These are phyloP conservation scores for Halocynthia roretzi DNA, from an alignment of 23 tunicate species.

Conservation along the genomic window DNA sequence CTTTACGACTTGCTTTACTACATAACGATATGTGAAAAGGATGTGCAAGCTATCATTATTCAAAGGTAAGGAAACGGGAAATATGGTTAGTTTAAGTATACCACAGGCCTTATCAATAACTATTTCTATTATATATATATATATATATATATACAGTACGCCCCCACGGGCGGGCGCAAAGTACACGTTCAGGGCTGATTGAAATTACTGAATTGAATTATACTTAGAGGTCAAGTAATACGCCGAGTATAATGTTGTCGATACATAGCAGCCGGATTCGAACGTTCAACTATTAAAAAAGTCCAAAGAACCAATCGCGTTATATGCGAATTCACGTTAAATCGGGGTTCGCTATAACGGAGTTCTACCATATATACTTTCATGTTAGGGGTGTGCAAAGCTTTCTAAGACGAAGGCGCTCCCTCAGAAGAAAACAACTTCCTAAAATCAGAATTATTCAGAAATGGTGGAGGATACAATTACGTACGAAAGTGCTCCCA, in stretches of 20 bases:
- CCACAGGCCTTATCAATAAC: neutral
- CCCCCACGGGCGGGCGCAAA: too few relatives aligned
- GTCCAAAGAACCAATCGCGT: too few relatives aligned
- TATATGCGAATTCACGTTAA: too few relatives aligned
- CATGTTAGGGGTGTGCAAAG: neutral
- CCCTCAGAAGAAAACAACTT: neutral
- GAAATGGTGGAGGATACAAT: neutral
- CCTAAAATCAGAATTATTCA: neutral
- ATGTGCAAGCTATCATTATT: conserved; percentile 4
- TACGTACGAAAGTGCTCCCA: too few relatives aligned
- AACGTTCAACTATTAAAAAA: too few relatives aligned
- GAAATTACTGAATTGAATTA: too few relatives aligned
- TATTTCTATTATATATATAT: neutral
- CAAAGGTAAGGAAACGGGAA: neutral
- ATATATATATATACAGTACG: neutral
- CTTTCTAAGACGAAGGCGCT: neutral
- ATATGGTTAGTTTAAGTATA: neutral
- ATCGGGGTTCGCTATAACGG: too few relatives aligned
- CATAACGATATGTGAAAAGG: conserved; percentile 4
- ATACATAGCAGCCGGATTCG: too few relatives aligned
- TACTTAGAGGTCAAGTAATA: too few relatives aligned
- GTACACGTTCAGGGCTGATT: too few relatives aligned
- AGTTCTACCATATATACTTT: neutral
- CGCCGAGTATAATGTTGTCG: too few relatives aligned
- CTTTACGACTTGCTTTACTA: neutral